phyloP scores from a whole-genome alignment of 2,888 invertebrate genomes.

The Cynaeus angustus region DNA sequence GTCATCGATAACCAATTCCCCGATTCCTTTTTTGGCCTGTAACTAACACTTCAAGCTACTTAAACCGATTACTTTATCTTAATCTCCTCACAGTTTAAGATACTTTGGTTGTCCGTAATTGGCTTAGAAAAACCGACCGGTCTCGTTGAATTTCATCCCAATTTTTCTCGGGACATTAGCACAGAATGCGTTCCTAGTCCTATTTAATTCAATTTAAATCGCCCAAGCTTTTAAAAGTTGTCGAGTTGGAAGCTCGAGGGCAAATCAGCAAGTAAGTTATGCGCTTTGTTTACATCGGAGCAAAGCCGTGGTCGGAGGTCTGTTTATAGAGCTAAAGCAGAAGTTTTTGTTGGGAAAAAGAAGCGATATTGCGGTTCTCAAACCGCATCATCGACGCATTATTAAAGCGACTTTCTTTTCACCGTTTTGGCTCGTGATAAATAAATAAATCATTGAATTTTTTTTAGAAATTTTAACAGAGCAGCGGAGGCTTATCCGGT shows the following conservation, averaged over 20 bases:
- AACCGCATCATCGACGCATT: slow-evolving; percentile 29
- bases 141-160: not conserved
- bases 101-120: slow-evolving; percentile 18
- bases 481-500: not conserved
- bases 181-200: slow-evolving; percentile 1
- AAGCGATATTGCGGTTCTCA: slow-evolving; percentile 12
- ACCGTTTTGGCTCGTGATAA: slow-evolving; percentile 1
- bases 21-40: slow-evolving; percentile 26
- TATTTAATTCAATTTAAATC: slow-evolving; percentile 31
- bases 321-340: slow-evolving; percentile 16
- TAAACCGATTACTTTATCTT: slow-evolving; percentile 39
- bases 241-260: slow-evolving; percentile 30
- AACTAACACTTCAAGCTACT: slow-evolving; percentile 36
- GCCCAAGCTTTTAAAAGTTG: slow-evolving; percentile 25
- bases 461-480: not conserved
- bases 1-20: not conserved
- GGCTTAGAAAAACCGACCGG: not conserved
- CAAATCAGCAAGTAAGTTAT: slow-evolving; percentile 31
- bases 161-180: slow-evolving; percentile 12
- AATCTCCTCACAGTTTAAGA: slow-evolving; percentile 34
- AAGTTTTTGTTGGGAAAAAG: slow-evolving; percentile 35
- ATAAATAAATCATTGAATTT: slow-evolving; percentile 42
- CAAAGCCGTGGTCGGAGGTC: slow-evolving; percentile 3
- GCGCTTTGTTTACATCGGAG: slow-evolving; percentile 30
- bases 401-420: not conserved